These are phyloP conservation scores for Eudemis profundana DNA, from an alignment of 2,888 invertebrate species.

Conservation along the genomic window DNA sequence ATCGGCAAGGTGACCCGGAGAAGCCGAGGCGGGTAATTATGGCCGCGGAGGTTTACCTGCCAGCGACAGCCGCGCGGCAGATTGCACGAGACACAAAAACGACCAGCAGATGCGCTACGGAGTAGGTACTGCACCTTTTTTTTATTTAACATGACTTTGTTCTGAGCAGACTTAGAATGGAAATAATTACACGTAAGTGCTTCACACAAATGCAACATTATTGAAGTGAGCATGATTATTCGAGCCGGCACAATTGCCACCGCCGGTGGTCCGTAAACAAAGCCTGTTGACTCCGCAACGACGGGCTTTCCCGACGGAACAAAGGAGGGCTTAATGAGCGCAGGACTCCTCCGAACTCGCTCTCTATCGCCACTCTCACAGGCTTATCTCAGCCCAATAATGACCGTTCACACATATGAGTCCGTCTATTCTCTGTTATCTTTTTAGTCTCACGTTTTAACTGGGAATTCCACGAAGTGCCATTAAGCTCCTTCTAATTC, in stretches of 20 bases:
- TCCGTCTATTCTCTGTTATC: slow-evolving; percentile 20
- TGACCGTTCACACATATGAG: neutral
- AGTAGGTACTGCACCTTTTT: no score
- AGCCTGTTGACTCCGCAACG: neutral
- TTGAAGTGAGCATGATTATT: neutral
- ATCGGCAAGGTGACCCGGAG: no score
- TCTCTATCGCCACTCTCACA: neutral
- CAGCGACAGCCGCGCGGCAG: slow-evolving; percentile 2
- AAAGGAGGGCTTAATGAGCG: slow-evolving; percentile 18
- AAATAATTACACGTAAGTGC: neutral
- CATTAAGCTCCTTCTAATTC: neutral
- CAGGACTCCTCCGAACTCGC: neutral
- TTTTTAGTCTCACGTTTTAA: neutral
- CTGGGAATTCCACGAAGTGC: neutral
- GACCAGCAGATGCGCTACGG: slow-evolving; percentile 13
- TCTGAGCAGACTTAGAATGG: no score
- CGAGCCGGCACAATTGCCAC: neutral
- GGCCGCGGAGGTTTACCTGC: slow-evolving; percentile 18
- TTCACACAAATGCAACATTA: neutral
- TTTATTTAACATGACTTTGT: no score
- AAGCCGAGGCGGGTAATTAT: neutral
- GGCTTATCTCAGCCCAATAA: slow-evolving; percentile 1
- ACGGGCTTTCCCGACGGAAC: slow-evolving; percentile 18
- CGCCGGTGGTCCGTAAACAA: slow-evolving; percentile 10
- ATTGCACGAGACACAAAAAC: slow-evolving; percentile 28